Evolutionary conservation across 2,113 vertebrate species (phyloP).

Genomic region (Fulica atra): DNA sequence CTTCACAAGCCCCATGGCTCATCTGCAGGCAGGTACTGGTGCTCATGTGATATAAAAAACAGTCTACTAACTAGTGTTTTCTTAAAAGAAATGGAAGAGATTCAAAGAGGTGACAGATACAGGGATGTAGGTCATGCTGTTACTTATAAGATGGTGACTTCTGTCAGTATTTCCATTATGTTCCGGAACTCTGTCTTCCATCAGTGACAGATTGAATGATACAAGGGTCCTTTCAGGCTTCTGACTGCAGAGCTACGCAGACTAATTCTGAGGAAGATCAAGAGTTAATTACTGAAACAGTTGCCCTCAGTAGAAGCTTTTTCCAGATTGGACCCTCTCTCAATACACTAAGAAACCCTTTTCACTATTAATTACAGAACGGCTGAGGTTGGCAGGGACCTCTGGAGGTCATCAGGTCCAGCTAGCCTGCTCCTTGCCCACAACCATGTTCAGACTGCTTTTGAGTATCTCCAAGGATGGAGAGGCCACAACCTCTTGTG

Average conservation of each 20-base stretch:
- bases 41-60: neutral
- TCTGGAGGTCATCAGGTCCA: neutral
- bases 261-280: neutral
- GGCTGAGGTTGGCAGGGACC: neutral
- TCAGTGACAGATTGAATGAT: neutral
- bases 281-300: neutral
- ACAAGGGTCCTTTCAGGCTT: neutral
- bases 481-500: neutral
- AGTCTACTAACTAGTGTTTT: neutral
- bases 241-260: neutral
- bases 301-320: neutral
- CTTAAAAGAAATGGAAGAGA: neutral
- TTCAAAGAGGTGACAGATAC: neutral
- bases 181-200: neutral
- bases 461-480: neutral
- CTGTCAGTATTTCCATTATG: neutral
- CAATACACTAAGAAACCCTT: neutral
- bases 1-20: neutral
- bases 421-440: neutral
- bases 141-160: neutral
- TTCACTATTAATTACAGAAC: neutral
- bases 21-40: neutral
- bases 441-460: neutral
- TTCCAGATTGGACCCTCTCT: neutral
- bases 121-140: neutral